Conservation (phyloP, 2,113 vertebrate species). For the Oncorhynchus tshawytscha region DNA sequence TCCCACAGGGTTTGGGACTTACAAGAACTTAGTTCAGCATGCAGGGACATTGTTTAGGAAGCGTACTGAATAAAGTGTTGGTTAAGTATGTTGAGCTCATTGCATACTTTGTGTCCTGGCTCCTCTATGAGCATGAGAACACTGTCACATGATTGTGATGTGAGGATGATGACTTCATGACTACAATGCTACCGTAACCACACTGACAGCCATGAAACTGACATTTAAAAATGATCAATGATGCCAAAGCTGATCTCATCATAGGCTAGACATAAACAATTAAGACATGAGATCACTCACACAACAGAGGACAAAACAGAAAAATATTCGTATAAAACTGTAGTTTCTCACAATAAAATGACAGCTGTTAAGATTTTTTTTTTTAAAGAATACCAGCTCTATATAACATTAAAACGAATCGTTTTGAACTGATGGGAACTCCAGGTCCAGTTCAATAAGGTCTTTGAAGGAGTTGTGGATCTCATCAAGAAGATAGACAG, state of each 20-base stretch:
- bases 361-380: too few species aligned
- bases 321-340: too few species aligned
- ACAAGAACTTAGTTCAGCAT: not conserved
- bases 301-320: too few species aligned
- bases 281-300: not conserved
- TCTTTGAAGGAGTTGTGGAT: too few species aligned
- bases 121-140: not conserved
- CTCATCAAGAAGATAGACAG: not conserved
- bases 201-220: not conserved
- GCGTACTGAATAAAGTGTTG: not conserved
- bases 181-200: not conserved
- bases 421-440: too few species aligned
- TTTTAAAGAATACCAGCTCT: too few species aligned
- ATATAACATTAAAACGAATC: too few species aligned
- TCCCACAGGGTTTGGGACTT: not conserved
- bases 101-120: not conserved
- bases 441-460: too few species aligned
- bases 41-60: not conserved
- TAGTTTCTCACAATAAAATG: too few species aligned
- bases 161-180: not conserved
- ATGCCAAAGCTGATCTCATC: not conserved
- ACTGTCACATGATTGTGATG: not conserved
- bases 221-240: not conserved
- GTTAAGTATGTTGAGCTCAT: not conserved
- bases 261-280: not conserved